These are phyloP conservation scores for Siphamia tubifer DNA, from an alignment of 2,113 vertebrate genomes.

Conservation along the genomic window DNA sequence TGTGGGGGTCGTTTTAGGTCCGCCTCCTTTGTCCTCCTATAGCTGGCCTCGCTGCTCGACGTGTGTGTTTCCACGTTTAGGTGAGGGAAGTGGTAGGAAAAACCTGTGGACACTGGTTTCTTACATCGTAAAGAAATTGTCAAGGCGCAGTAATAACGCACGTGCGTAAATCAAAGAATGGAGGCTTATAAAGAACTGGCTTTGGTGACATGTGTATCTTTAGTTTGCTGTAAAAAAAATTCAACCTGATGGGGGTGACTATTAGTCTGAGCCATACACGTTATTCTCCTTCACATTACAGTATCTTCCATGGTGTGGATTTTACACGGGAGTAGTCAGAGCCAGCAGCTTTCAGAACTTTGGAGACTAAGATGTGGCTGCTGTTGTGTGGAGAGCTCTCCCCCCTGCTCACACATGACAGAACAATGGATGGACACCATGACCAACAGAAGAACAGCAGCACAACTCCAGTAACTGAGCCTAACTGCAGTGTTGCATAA, in stretches of 20 bases:
- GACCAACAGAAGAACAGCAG: too few relatives aligned
- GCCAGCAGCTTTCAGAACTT: not conserved
- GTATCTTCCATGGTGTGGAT: too few relatives aligned
- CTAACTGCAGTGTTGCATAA: not conserved
- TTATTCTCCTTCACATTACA: not conserved
- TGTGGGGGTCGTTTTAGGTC: slow-evolving; percentile 71
- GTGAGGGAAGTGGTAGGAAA: not conserved
- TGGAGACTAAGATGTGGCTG: not conserved
- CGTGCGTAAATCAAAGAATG: too few relatives aligned
- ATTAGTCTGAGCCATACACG: too few relatives aligned
- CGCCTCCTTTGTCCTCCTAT: slow-evolving; percentile 53
- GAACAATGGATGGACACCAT: not conserved
- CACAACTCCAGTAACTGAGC: not conserved
- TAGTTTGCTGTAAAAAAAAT: too few relatives aligned
- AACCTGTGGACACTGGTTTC: not conserved
- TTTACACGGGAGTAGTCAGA: too few relatives aligned
- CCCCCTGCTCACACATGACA: not conserved
- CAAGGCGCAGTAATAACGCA: too few relatives aligned
- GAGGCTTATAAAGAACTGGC: too few relatives aligned
- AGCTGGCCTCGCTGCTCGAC: not conserved
- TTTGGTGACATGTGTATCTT: too few relatives aligned
- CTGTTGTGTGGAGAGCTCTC: not conserved
- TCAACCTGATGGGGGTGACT: too few relatives aligned
- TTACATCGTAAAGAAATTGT: not conserved
- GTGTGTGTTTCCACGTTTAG: not conserved